Conservation (phyloP, 2,888 invertebrate genomes). For the Drosophila testacea region DNA sequence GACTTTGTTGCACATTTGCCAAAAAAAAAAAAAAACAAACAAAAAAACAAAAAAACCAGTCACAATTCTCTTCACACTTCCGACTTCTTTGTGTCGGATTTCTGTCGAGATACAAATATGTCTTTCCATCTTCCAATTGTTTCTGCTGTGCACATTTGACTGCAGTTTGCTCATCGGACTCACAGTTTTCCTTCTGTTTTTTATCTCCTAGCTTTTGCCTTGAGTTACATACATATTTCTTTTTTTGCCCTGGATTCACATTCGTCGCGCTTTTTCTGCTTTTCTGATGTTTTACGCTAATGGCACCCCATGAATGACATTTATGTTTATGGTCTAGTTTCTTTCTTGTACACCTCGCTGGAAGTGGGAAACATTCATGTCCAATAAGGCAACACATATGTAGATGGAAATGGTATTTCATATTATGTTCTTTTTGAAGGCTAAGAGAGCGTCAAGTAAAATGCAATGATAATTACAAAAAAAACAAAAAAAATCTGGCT, state of each 20-base stretch:
- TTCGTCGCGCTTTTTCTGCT: conserved; percentile 40
- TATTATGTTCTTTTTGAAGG: conserved; percentile 14
- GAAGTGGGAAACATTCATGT: conserved; percentile 24
- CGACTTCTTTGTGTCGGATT: conserved; percentile 31
- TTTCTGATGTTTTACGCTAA: conserved; percentile 57
- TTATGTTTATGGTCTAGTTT: conserved; percentile 73
- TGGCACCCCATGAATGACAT: conserved; percentile 73
- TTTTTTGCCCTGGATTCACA: conserved; percentile 64
- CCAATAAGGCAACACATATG: conserved; percentile 25
- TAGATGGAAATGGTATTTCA: conserved; percentile 2
- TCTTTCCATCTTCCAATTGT: conserved; percentile 26
- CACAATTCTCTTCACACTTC: conserved; percentile 53
- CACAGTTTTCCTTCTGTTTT: conserved; percentile 17
- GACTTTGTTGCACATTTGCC: conserved; percentile 57
- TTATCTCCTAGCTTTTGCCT: conserved; percentile 9
- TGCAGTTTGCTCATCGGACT: conserved; percentile 35
- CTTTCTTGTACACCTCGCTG: conserved; percentile 31
- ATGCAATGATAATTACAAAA: conserved; percentile 10
- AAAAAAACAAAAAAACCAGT: conserved; percentile 22
- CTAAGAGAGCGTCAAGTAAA: conserved; percentile 8
- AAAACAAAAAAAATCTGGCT: not conserved
- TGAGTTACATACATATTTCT: conserved; percentile 14
- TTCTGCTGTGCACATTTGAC: conserved; percentile 36
- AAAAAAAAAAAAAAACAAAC: conserved; percentile 25
- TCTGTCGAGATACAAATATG: conserved; percentile 6